A percentile compares a stretch with the other conserved stretches of the same genome.
Evolutionary conservation across 2,888 invertebrate genomes (phyloP).

Genomic region (Philonicus albiceps): DNA sequence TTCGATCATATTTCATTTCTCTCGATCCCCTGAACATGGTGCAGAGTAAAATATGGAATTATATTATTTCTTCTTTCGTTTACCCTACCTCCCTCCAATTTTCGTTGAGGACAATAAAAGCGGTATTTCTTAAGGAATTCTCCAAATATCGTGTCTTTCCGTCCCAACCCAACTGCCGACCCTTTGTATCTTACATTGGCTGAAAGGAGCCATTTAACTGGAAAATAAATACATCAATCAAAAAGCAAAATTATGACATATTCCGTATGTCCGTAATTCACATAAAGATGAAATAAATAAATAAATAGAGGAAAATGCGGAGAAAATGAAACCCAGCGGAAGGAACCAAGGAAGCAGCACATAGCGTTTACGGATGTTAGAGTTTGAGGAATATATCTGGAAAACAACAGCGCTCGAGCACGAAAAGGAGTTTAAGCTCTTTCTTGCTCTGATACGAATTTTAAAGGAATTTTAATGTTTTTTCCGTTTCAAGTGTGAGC

Average conservation of each 20-base stretch:
- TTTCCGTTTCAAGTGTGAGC: neutral
- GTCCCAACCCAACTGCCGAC: neutral
- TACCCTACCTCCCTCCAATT: neutral
- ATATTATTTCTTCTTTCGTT: neutral
- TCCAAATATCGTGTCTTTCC: neutral
- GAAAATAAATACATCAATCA: neutral
- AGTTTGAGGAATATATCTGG: neutral
- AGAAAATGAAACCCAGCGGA: neutral
- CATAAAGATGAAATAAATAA: neutral
- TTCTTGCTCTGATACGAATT: neutral
- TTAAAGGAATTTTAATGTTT: neutral
- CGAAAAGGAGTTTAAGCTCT: neutral
- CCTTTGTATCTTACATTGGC: neutral
- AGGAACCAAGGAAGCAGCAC: neutral
- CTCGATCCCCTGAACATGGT: neutral
- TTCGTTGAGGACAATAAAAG: neutral
- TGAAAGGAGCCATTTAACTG: neutral
- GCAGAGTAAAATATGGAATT: neutral
- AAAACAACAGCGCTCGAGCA: neutral
- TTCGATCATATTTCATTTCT: neutral
- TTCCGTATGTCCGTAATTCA: neutral
- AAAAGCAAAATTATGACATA: neutral
- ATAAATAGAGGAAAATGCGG: neutral
- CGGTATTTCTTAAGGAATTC: neutral
- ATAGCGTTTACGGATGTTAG: neutral